Conservation (phyloP, 2,113 vertebrate genomes). For the Oophaga pumilio region DNA sequence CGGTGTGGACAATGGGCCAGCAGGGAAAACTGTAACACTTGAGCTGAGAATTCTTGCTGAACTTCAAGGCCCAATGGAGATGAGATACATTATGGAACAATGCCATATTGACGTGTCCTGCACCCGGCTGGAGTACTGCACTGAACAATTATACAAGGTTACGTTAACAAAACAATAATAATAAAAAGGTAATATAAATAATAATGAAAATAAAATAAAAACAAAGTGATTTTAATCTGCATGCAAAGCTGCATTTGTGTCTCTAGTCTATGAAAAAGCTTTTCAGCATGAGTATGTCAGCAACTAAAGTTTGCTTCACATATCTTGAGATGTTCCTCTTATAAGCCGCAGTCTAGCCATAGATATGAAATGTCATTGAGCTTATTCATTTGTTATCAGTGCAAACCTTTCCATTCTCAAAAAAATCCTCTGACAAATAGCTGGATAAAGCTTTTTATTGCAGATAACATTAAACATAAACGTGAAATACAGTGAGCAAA, state of each 20-base stretch:
- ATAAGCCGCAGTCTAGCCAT: not conserved
- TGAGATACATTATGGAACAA: too few relatives aligned
- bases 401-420: constrained; percentile 26
- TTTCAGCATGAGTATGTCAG: not conserved
- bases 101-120: too few relatives aligned
- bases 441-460: not conserved
- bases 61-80: too few relatives aligned
- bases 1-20: too few relatives aligned
- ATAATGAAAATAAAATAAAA: not conserved
- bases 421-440: constrained; percentile 11
- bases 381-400: constrained; percentile 5
- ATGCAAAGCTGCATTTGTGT: not conserved
- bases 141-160: not conserved
- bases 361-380: constrained; percentile 22
- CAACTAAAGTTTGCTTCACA: not conserved
- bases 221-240: not conserved
- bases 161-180: not conserved
- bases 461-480: constrained; percentile 13
- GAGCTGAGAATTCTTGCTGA: too few relatives aligned
- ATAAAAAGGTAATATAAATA: not conserved
- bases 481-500: constrained; percentile 12
- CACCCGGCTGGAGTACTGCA: too few relatives aligned
- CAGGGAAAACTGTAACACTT: too few relatives aligned
- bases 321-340: constrained; percentile 8
- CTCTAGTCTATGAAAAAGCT: not conserved